Percentiles rank a stretch among this genome's conserved stretches.
Conservation (phyloP, 2,797 vertebrate species). For the Microtus agrestis region DNA sequence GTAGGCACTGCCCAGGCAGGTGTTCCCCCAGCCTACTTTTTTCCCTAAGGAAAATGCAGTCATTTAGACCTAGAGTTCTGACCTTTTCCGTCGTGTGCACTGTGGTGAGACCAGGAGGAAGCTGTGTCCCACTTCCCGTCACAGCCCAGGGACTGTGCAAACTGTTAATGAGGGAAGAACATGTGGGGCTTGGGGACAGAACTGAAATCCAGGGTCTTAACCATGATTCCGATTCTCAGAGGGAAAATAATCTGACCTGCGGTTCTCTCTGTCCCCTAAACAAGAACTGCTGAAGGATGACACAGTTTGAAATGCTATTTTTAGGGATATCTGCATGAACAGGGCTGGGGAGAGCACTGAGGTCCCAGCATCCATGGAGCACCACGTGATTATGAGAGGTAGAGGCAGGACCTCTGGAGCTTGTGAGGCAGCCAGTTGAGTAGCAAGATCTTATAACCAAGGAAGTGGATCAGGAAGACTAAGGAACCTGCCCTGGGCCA, state of each 20-base stretch:
- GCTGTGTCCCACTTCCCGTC: background rate
- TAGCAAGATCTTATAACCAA: background rate
- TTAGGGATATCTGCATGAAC: slow-evolving; percentile 3
- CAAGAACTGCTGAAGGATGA: background rate
- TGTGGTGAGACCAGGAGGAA: background rate
- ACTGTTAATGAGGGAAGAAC: background rate
- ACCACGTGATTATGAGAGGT: background rate
- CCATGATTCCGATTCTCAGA: background rate
- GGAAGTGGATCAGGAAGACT: background rate
- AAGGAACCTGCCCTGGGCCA: background rate
- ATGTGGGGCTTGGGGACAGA: background rate
- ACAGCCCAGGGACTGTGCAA: background rate
- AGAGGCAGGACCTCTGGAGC: background rate
- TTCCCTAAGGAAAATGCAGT: background rate
- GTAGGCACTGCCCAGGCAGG: background rate
- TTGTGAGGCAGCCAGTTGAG: background rate
- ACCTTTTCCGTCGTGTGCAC: background rate
- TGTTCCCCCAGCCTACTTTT: background rate
- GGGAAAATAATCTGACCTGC: background rate
- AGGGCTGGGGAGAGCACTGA: background rate
- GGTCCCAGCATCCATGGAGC: background rate
- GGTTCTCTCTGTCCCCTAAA: background rate
- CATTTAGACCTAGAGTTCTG: background rate
- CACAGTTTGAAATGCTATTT: slow-evolving; percentile 24
- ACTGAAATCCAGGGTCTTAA: background rate